Conservation (phyloP, 2,888 invertebrate species). For the Acleris literana region DNA sequence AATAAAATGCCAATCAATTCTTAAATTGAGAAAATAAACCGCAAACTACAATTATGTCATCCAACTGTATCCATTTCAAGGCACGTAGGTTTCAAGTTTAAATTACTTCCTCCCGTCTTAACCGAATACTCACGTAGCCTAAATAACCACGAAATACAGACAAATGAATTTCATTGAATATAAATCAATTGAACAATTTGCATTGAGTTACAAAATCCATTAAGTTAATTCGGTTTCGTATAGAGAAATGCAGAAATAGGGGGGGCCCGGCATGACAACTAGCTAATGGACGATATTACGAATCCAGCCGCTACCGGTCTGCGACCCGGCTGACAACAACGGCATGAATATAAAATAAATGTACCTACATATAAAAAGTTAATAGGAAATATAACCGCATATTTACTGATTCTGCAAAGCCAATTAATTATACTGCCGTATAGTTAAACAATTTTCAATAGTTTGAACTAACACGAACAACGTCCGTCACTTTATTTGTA, state of each 20-base stretch:
- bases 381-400: background rate
- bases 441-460: too few species aligned
- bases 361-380: background rate
- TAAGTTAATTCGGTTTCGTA: constrained; percentile 41
- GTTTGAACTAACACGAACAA: too few species aligned
- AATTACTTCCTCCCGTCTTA: constrained; percentile 1
- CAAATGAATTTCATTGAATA: constrained; percentile 31
- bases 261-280: constrained; percentile 44
- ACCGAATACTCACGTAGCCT: constrained; percentile 7
- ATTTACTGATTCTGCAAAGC: too few species aligned
- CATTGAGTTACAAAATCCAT: constrained; percentile 40
- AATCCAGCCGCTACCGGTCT: constrained; percentile 6
- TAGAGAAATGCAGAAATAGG: constrained; percentile 41
- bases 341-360: background rate
- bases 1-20: too few species aligned
- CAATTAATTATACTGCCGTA: too few species aligned
- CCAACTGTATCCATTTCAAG: background rate
- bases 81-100: background rate
- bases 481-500: too few species aligned
- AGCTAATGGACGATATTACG: constrained; percentile 42
- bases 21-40: too few species aligned
- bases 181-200: constrained; percentile 37
- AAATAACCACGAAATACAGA: constrained; percentile 29
- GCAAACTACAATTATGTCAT: too few species aligned
- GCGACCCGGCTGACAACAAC: background rate